These are phyloP conservation scores for Tribolium freemani DNA, from an alignment of 2,888 invertebrate genomes.

Conservation along the genomic window DNA sequence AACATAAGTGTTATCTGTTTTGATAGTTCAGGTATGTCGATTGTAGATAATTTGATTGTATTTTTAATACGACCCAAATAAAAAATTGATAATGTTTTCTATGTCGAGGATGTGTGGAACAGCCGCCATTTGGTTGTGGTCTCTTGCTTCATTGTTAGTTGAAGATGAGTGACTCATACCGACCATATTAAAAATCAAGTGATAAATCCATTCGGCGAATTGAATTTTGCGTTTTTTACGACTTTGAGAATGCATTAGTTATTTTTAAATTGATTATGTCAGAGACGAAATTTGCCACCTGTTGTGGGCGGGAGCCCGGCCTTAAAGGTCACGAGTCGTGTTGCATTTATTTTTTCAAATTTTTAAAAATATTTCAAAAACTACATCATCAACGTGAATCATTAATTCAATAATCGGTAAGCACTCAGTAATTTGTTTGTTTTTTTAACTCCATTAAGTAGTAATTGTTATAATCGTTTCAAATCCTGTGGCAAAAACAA, in stretches of 20 bases:
- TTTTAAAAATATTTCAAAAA: neutral
- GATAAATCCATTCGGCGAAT: constrained; percentile 12
- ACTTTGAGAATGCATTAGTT: neutral
- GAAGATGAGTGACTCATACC: constrained; percentile 14
- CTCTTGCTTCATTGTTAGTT: constrained; percentile 25
- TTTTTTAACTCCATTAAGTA: neutral
- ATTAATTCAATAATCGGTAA: neutral
- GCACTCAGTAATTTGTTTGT: neutral
- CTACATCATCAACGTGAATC: neutral
- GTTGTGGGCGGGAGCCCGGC: constrained; percentile 22
- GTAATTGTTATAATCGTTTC: neutral
- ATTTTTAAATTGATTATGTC: constrained; percentile 28
- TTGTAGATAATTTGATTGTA: neutral
- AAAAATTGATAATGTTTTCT: neutral
- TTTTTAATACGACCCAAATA: neutral
- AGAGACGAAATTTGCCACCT: constrained; percentile 25
- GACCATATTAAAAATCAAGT: neutral
- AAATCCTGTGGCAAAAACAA: neutral
- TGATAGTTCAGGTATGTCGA: constrained; percentile 16
- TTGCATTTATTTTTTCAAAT: neutral
- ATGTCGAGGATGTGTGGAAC: neutral
- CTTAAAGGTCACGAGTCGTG: constrained; percentile 22
- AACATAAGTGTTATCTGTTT: neutral
- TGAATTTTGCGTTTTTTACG: neutral
- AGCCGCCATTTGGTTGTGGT: constrained; percentile 11